Base-by-base conservation (phyloP, 2,113 vertebrate genomes). In the Eonycteris spelaea region DNA sequence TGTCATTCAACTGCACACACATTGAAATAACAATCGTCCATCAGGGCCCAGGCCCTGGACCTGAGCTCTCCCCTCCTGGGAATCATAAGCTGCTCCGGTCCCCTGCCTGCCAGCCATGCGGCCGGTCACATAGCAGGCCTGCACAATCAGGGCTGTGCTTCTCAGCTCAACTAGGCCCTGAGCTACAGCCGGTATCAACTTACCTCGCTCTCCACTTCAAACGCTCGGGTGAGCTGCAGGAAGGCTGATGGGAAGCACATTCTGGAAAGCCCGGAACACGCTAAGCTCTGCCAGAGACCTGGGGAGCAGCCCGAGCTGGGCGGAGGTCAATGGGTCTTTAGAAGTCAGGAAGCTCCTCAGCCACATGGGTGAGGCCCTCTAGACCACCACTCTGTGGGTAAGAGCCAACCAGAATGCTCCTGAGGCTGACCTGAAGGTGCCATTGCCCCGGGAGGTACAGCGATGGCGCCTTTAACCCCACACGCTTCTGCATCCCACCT, bases 1-100 rank as follows among this genome's bases (percentile, higher is more conserved):
- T 97, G 98, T 98, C 96, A 98, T 97, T 94, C 95, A 95, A 96
- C 40, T 95, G 94, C 95, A 95, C 63, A 92, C 94, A 93, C 83
- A 7, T 38, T 95, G 92, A 79, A 97, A 90, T 94, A 97, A 97
- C 97, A 98, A 98, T 97, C 57, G 8, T 84, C 91, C 74, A 5
- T 83, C 75, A 57, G 94, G 92, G 82, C 87, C 67, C 45, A 7
- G 63, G 90, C 57, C 96, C 95, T 51, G 15, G 90, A 71, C 92
- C 94, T 63, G 90, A 67, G 90, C 57, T 19, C 79, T 43, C 53
- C 59, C 57, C 86, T 86, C 85, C 94, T n/a, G 96, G 96, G 93
- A 93, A 86, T 75, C 18, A 7, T 51, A 82, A 38, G 87, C 51
- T 0, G 70, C 51, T 45, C 95, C 0, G 3, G 95, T 96, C 91